Base-by-base conservation (phyloP, 2,113 vertebrate genomes). In the Cairina moschata region DNA sequence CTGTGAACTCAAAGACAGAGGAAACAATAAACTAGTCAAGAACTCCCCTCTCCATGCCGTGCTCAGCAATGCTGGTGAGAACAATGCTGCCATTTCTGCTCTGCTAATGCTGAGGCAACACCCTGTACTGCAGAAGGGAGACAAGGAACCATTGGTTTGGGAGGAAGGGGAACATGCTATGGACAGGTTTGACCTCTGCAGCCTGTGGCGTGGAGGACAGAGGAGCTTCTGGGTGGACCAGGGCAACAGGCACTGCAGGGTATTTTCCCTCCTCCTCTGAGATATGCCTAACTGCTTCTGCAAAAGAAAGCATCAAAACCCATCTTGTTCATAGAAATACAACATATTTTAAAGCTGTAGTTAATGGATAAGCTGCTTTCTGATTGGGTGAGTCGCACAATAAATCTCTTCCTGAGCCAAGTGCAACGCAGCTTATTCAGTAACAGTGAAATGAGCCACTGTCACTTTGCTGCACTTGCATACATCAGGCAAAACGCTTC, bases 321-420 rank as follows among this genome's bases (percentile, higher is more conserved):
- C 86, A 81, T 92, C 91, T 94, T 90, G 69, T 88, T 92, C 89
- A 73, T 26, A 83, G 86, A 96, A 95, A 97, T 78, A 86, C 81
- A 88, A 91, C 86, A 91, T 96, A 95, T 91, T 96, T 96, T 94
- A 94, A 96, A 93, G 91, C 91, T 31, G 16, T 76, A 91, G 87
- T 94, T 97, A 96, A 96, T 95, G 93, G 96, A 97, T 96, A 96
- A 97, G 65, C 82, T 96, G 67, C 75, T 91, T 97, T 97, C 95
- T 96, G 94, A 97, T 91, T 94, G 90, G 95, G 93, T 96, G 91
- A 96, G 66, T 92, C 42, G 34, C 75, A 96, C 68, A 93, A 95
- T 97, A 96, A 95, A 97, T 97, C 87, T 95, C 65, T 86, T 94
- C 42, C 90, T 11, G 59, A 96, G 80, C 96, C 81, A 93, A 95